These are phyloP conservation scores for Tragelaphus buxtoni DNA, from an alignment of 2,113 vertebrate species.

Conservation along the genomic window DNA sequence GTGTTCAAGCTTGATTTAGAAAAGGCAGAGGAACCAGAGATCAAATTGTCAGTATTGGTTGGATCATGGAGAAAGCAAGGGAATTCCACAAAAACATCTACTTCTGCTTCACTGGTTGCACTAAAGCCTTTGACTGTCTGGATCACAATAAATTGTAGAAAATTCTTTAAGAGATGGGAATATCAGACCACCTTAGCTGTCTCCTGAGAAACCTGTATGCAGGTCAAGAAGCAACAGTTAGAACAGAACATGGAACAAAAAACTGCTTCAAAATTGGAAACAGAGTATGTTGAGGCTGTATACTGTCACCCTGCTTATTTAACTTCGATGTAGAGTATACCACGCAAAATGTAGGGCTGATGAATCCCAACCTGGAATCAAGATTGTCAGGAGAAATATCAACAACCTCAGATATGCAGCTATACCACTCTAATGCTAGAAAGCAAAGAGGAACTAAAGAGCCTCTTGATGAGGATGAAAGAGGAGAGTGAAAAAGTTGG, in stretches of 20 bases:
- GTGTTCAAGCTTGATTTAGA: neutral
- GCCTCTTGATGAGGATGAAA: neutral
- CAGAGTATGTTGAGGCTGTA: neutral
- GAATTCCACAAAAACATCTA: neutral
- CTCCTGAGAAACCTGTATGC: neutral
- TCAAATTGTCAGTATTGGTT: neutral
- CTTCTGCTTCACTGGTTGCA: neutral
- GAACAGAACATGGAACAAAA: neutral
- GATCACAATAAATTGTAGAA: neutral
- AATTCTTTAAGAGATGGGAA: neutral
- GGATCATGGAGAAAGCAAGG: neutral
- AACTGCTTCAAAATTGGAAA: neutral
- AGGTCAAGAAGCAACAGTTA: neutral
- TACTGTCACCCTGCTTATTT: neutral
- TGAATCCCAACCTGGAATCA: neutral
- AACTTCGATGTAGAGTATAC: neutral
- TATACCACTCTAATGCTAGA: neutral
- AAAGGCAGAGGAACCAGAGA: neutral
- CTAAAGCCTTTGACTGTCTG: neutral
- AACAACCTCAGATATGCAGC: neutral
- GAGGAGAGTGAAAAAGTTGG: neutral
- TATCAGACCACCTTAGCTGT: neutral
- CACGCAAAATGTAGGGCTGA: neutral
- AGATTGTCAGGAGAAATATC: neutral
- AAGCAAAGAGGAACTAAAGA: neutral